Evolutionary conservation across 1,140 invertebrate genomes (phyloP).

Genomic region (Hycleus cichorii): DNA sequence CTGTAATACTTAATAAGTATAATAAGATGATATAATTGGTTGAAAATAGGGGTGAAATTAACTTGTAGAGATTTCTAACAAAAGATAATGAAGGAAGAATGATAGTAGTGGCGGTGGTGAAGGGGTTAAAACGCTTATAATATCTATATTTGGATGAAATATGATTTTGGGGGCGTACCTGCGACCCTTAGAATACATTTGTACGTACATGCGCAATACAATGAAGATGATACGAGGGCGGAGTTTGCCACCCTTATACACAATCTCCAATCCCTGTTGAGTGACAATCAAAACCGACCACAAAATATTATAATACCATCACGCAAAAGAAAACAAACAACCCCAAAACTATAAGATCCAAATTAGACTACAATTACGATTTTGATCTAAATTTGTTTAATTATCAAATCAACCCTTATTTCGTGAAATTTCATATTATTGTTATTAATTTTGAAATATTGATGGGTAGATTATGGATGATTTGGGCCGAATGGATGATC

Average conservation of each 20-base stretch:
- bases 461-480: too few species aligned
- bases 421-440: too few species aligned
- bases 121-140: constrained; percentile 1
- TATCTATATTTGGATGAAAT: constrained; percentile 1
- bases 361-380: too few species aligned
- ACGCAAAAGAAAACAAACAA: background rate
- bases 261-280: constrained; percentile 6
- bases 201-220: background rate
- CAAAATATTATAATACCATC: constrained; percentile 5
- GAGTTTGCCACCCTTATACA: constrained; percentile 1
- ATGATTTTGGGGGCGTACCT: constrained; percentile 11
- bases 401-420: too few species aligned
- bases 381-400: too few species aligned
- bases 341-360: background rate
- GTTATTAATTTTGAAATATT: too few species aligned
- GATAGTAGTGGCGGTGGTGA: background rate
- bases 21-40: too few species aligned
- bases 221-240: constrained; percentile 11
- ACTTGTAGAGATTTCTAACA: constrained; percentile 2
- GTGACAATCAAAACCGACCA: constrained; percentile 7
- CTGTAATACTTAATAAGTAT: too few species aligned
- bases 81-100: constrained; percentile 10
- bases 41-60: constrained; percentile 4
- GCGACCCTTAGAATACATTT: constrained; percentile 1
- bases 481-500: too few species aligned